Evolutionary conservation across 1,140 invertebrate species (phyloP), one percentile per base, ranked within the genome.

Genomic region (Drosophila jambulina): DNA sequence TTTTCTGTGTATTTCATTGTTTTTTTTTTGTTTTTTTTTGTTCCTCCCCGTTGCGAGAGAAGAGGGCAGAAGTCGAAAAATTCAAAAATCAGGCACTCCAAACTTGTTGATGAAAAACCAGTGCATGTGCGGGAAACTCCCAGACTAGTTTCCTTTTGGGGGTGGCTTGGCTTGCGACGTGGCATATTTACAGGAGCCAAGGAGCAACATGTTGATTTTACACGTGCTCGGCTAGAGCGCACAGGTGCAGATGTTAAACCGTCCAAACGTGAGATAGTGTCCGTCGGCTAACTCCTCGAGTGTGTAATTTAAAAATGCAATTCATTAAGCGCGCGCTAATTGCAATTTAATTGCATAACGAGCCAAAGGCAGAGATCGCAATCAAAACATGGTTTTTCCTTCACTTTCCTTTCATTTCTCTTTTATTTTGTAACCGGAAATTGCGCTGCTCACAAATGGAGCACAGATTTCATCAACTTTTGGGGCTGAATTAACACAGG

Each of bases 41-140:
- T 4, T 48, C 13, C 72, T 60, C 21, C 21, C 29, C 8, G 38
- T 42, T 36, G 21, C 42, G 21, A 19, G 40, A 40, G 17, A 12
- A 60, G 56, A 29, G 48, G 23, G 58, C 32, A 32, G 63, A 88
- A 88, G 84, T 84, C 85, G 64, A 75, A 49, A 90, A 79, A 90
- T 79, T 79, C 78, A 85, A 85, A 88, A 88, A 90, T 88, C 84
- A 90, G 78, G 77, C 63, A 49, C 63, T 79, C 69, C 70, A 88
- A 88, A 88, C 85, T 88, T 88, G 85, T 88, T 88, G 85, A 88
- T 79, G 78, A 74, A 85, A 85, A 85, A 63, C 75, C 86, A 80
- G 67, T 75, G 57, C 71, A 64, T 67, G 32, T 43, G 64, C 40
- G 42, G 57, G 38, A 63, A 70, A 80, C 63, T 69, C 80, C 76